Percentiles rank a stretch among this genome's conserved stretches.
phyloP scores from a whole-genome alignment of 2,888 invertebrate genomes.

The Tenthredo mesomela region DNA sequence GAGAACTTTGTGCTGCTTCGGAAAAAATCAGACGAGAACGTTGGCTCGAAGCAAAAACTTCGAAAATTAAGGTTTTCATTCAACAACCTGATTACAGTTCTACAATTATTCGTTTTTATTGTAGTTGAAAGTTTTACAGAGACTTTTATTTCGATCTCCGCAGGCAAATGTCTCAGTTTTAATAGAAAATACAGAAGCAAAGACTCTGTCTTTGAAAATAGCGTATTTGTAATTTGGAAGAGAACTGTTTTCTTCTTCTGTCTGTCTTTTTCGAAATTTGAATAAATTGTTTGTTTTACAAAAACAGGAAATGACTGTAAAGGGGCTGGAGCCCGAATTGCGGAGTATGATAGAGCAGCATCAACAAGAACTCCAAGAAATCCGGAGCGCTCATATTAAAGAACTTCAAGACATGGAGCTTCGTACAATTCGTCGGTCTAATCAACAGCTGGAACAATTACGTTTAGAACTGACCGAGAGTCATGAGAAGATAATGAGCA shows the following conservation, averaged over 20 bases:
- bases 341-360: slow-evolving; percentile 88
- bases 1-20: slow-evolving; percentile 88
- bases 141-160: neutral
- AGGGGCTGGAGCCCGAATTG: slow-evolving; percentile 92
- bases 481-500: slow-evolving; percentile 82
- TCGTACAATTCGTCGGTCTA: slow-evolving; percentile 82
- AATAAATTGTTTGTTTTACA: slow-evolving; percentile 45
- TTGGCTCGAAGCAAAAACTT: slow-evolving; percentile 91
- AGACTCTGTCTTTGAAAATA: no score
- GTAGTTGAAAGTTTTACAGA: neutral
- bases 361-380: slow-evolving; percentile 85
- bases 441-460: slow-evolving; percentile 82
- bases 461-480: slow-evolving; percentile 83
- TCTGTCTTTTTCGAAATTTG: neutral
- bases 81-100: neutral
- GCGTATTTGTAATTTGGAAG: neutral
- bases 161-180: neutral
- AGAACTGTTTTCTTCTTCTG: neutral
- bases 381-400: slow-evolving; percentile 84
- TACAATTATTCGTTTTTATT: neutral
- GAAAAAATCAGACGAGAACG: slow-evolving; percentile 88
- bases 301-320: slow-evolving; percentile 88
- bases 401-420: slow-evolving; percentile 84
- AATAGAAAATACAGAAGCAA: neutral
- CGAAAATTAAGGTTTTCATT: slow-evolving; percentile 87